Base-by-base conservation (phyloP, 2,113 vertebrate species). In the Ptilorrhoa leucosticta region DNA sequence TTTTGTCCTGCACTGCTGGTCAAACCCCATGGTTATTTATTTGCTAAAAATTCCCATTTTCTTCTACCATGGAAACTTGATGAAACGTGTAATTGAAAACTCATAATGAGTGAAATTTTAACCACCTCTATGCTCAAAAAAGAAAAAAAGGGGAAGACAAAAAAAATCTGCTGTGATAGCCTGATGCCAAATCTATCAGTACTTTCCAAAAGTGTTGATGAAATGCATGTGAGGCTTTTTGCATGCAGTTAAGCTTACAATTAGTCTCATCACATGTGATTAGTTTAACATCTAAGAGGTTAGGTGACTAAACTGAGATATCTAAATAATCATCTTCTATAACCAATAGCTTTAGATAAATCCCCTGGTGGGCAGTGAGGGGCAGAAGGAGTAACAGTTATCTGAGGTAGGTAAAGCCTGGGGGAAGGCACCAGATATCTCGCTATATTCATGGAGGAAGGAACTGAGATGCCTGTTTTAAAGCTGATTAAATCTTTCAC, bases 11-110 rank as follows among this genome's bases (percentile, higher is more conserved):
- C 35, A 35, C 22, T 60, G 44, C 15, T 87, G 51, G 51, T 39
- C 53, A 91, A 91, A 64, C 9, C 3, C 24, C 17, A 7, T 58
- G 16, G 15, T 64, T 95, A 64, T 54, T 83, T 78, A 57, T 57
- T 92, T 77, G 23, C 27, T 88, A 88, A 72, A 85, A 93, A 48
- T 69, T 76, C 33, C 53, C 53, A 4, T 90, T 90, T 92, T 83
- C 39, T 83, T 18, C 66, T 37, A 30, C 30, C 75, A 35, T 33
- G 31, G 90, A 93, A 89, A 44, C 77, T 39, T 84, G 65, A 91
- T 84, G 44, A 91, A 87, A 85, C 1, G 1, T 76, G 71, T 60
- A 90, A 87, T 48, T 85, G 50, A 76, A 90, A 90, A 64, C 44
- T 90, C 73, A 61, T 76, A 87, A 85, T 60, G 28, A 85, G 53